Conservation (phyloP, 1,140 invertebrate genomes). For the Heliconius eleuchia region DNA sequence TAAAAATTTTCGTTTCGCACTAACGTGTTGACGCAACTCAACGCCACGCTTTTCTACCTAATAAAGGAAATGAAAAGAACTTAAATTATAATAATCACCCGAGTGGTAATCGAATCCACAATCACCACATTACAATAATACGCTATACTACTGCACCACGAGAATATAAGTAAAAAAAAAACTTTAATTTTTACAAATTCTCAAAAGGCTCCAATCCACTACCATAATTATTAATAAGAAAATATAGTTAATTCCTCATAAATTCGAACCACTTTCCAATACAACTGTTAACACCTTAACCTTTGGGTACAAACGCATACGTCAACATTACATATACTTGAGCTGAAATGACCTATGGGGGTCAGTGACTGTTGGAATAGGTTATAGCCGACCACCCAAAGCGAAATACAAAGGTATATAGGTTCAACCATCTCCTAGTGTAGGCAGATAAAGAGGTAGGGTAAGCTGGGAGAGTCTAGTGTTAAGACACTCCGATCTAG, state of each 20-base stretch:
- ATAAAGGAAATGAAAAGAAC: no score
- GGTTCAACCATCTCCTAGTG: not conserved
- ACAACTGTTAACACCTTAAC: conserved; percentile 12
- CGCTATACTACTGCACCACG: no score
- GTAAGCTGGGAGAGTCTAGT: not conserved
- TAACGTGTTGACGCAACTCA: no score
- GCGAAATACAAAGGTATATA: not conserved
- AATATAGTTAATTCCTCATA: not conserved
- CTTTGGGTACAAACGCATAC: conserved; percentile 10
- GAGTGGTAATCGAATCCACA: no score
- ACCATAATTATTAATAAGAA: not conserved
- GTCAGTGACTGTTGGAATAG: conserved; percentile 9
- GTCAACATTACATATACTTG: conserved; percentile 26
- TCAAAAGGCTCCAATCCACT: no score
- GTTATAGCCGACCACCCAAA: conserved; percentile 1
- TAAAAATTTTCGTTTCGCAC: no score
- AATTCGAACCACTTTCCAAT: conserved; percentile 23
- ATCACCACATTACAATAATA: no score
- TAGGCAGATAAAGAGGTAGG: not conserved
- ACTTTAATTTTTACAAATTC: no score
- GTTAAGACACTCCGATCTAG: not conserved
- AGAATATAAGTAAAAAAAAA: no score
- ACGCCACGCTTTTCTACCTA: no score
- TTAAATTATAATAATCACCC: no score
- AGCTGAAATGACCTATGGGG: conserved; percentile 16